A percentile compares a stretch with the other conserved stretches of the same genome.
phyloP scores from a whole-genome alignment of 2,113 vertebrate species.

The Mesitornis unicolor region DNA sequence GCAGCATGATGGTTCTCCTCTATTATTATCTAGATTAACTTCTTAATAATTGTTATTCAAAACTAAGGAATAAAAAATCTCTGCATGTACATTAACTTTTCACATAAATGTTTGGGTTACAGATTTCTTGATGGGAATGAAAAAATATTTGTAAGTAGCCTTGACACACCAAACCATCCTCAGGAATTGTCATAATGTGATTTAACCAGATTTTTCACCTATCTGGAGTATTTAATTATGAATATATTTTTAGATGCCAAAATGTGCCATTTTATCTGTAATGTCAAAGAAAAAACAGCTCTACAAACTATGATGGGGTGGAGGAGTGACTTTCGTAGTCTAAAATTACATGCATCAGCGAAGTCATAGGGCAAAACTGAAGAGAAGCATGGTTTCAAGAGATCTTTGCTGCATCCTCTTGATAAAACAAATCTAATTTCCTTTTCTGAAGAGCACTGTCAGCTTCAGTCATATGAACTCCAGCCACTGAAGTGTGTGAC shows the following conservation, averaged over 20 bases:
- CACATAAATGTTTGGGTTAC: not conserved
- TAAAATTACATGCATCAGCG: not conserved
- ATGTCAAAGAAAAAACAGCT: not conserved
- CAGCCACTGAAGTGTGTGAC: not conserved
- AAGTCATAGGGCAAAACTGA: not conserved
- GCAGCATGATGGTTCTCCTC: not conserved
- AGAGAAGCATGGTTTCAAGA: not conserved
- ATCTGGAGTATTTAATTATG: not conserved
- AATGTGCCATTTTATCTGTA: not conserved
- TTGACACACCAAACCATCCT: not conserved
- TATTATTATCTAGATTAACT: not conserved
- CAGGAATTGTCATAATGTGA: not conserved
- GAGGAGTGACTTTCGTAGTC: not conserved
- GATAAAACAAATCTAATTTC: conserved; percentile 55
- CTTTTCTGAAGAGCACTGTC: conserved; percentile 3
- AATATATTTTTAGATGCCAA: not conserved
- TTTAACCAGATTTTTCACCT: not conserved
- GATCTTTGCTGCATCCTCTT: conserved; percentile 6
- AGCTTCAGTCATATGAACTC: conserved; percentile 17
- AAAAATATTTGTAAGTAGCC: not conserved
- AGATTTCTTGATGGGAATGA: not conserved
- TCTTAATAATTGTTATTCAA: not conserved
- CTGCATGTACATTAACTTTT: not conserved
- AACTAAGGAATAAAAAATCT: not conserved
- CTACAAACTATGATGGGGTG: not conserved